Evolutionary conservation across 1,140 invertebrate species (phyloP).

Genomic region (Bombus superbus): DNA sequence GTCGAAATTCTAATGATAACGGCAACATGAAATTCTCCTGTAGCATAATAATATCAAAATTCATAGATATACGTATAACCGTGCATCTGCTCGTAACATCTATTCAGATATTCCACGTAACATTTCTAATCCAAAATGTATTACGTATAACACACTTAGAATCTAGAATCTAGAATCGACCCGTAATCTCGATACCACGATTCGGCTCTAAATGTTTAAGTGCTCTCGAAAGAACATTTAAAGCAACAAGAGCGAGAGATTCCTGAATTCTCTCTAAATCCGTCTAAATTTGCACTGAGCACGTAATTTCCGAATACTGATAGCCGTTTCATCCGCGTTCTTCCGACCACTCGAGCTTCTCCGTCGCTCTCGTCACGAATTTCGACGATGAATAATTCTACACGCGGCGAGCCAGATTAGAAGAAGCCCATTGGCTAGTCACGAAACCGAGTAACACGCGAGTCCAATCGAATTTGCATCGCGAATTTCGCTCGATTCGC

Average conservation of each 20-base stretch:
- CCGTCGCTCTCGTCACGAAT: not conserved
- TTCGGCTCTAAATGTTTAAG: not conserved
- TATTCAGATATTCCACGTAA: no score
- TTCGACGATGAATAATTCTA: not conserved
- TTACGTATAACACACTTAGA: no score
- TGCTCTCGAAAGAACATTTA: not conserved
- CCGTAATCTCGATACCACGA: not conserved
- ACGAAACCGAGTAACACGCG: not conserved
- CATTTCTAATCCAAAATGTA: no score
- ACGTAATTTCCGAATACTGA: not conserved
- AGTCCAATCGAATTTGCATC: slow-evolving; percentile 6
- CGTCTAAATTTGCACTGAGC: not conserved
- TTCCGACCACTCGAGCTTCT: not conserved
- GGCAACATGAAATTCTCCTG: no score
- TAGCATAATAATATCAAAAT: no score
- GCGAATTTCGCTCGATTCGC: not conserved
- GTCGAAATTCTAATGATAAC: no score
- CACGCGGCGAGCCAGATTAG: not conserved
- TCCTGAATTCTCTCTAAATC: no score
- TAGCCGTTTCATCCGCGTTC: not conserved
- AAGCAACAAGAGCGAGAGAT: no score
- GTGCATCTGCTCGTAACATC: no score
- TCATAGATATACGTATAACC: no score
- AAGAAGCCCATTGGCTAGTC: not conserved
- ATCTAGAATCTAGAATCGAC: no score